Conservation (phyloP, 2,888 invertebrate genomes). For the Gortyna flavago region DNA sequence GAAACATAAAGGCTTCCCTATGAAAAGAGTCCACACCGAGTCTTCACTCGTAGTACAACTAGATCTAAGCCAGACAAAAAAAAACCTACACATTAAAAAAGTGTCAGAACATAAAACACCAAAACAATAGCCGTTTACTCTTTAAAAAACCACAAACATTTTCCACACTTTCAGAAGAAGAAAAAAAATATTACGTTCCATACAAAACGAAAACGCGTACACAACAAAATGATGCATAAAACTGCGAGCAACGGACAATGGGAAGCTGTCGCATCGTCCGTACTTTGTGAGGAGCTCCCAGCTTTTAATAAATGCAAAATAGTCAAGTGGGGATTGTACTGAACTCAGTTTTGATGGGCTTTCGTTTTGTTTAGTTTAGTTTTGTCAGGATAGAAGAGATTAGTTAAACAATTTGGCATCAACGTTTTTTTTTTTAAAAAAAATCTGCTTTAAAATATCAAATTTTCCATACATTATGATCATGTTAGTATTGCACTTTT, state of each 20-base stretch:
- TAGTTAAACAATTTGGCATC: background rate
- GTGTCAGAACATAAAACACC: constrained; percentile 28
- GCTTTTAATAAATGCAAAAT: constrained; percentile 47
- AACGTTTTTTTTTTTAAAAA: background rate
- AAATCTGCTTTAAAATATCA: background rate
- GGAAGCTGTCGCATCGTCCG: constrained; percentile 33
- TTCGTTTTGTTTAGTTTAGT: constrained; percentile 12
- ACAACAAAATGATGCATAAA: constrained; percentile 57
- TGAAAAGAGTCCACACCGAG: background rate
- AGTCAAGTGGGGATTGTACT: constrained; percentile 35
- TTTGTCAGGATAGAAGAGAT: background rate
- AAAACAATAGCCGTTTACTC: constrained; percentile 32
- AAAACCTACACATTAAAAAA: background rate
- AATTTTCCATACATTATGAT: background rate
- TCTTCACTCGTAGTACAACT: background rate
- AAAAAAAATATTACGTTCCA: constrained; percentile 20
- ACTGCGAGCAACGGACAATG: constrained; percentile 53
- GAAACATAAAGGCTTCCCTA: background rate
- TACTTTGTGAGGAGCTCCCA: constrained; percentile 25
- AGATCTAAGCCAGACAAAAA: background rate
- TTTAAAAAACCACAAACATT: constrained; percentile 17
- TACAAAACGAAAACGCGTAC: constrained; percentile 19
- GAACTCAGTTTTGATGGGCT: constrained; percentile 30
- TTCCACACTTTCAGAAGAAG: constrained; percentile 14
- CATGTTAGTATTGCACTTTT: too few relatives aligned